These are phyloP conservation scores for Macquaria ambigua DNA, from an alignment of 2,113 vertebrate species.

Conservation along the genomic window DNA sequence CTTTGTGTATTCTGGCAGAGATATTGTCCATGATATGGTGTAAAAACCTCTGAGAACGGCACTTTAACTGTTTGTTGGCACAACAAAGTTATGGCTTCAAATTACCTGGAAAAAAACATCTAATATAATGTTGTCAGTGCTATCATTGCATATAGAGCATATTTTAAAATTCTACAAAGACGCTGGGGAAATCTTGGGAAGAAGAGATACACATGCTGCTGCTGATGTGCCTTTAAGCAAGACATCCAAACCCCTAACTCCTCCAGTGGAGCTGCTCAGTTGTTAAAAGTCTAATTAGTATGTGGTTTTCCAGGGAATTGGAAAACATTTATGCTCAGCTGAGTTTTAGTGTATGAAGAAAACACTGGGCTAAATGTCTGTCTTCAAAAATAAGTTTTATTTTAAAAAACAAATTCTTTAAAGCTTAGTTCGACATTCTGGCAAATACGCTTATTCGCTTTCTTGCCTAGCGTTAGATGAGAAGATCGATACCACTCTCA, in stretches of 20 bases:
- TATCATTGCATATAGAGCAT: background rate
- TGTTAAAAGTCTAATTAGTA: background rate
- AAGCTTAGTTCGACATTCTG: background rate
- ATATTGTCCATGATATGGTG: slow-evolving; percentile 29
- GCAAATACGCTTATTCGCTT: background rate
- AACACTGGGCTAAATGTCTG: background rate
- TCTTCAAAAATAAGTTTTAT: background rate
- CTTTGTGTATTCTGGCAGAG: slow-evolving; percentile 59
- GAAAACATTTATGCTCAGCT: background rate
- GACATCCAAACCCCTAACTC: background rate
- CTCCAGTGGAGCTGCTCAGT: background rate
- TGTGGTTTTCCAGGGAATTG: background rate
- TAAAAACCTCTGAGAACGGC: slow-evolving; percentile 41
- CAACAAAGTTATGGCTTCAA: slow-evolving; percentile 21
- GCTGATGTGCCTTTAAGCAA: slow-evolving; percentile 15
- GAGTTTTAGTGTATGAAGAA: background rate
- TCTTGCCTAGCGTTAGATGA: background rate
- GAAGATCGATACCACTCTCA: background rate
- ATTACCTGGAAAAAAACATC: slow-evolving; percentile 46
- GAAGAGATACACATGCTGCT: background rate
- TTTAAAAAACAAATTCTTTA: background rate
- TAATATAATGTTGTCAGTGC: slow-evolving; percentile 11
- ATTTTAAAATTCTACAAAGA: slow-evolving; percentile 15
- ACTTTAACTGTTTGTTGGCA: slow-evolving; percentile 53
- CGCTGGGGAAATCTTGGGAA: background rate